Evolutionary conservation across 1,140 invertebrate genomes (phyloP), one percentile per base, ranked within the genome.

Genomic region (Oscheius sp.): DNA sequence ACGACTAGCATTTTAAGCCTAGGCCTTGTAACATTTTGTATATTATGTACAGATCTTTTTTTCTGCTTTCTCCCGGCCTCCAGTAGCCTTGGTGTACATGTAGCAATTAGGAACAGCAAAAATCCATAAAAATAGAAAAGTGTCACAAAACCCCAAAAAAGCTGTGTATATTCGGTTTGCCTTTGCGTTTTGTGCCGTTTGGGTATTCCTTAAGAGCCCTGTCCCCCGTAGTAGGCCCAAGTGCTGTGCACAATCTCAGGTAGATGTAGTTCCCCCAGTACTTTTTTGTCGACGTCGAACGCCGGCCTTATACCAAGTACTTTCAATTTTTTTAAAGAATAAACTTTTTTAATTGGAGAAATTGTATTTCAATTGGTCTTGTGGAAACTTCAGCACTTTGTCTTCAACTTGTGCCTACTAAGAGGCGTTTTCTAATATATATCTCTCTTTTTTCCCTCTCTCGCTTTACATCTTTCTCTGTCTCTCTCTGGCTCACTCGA

Each of bases 51-150:
- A 55, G 49, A 20, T 20, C 15, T 7, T 55, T 23, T 55, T 55
- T 55, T 55, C 49, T 55, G 28, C 49, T 55, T 55, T 26, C 28
- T 42, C 28, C 28, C 49, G 49, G 49, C 49, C 7, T n/a, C n/a
- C 23, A 55, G 15, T 55, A 55, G 49, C 49, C 28, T 55, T 55
- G n/a, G 15, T 55, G 7, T 55, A 55, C 15, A 55, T 7, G 10
- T 7, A 55, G n/a, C n/a, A n/a, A n/a, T n/a, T 55, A 55, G 49
- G 28, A 4, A 7, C 7, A 55, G 28, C 15, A 55, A 55, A 55
- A 7, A 10, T n/a, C 49, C 49, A 55, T 55, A 55, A 55, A 55
- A 55, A 55, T 55, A 55, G 49, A 20, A 55, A 55, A 55, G 49
- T 26, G 15, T n/a, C 49, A n/a, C 7, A 55, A 55, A 55, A 55